Evolutionary conservation across 2,888 invertebrate genomes (phyloP).

Genomic region (Seladonia tumulorum): DNA sequence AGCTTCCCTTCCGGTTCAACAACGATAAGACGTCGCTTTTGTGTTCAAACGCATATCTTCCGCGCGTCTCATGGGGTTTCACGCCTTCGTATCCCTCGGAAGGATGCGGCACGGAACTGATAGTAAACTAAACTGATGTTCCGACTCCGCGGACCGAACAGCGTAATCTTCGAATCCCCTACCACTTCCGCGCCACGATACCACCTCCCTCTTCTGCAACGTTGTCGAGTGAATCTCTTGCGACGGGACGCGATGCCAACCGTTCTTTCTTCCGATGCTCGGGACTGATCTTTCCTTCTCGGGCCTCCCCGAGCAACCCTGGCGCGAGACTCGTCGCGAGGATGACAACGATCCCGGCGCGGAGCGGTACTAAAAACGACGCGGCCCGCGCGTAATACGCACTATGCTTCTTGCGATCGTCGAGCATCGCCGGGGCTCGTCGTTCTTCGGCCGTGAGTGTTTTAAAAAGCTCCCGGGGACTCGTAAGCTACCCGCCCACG

Average conservation of each 20-base stretch:
- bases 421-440: conserved; percentile 46
- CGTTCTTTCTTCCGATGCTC: background rate
- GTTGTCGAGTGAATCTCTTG: conserved; percentile 39
- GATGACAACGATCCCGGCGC: background rate
- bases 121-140: conserved; percentile 75
- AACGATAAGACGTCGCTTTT: background rate
- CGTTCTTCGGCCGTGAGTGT: conserved; percentile 31
- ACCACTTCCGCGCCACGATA: conserved; percentile 69
- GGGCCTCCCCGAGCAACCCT: background rate
- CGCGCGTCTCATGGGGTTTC: background rate
- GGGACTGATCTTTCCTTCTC: background rate
- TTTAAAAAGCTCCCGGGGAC: conserved; percentile 22
- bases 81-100: conserved; percentile 19
- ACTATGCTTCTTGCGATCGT: conserved; percentile 16
- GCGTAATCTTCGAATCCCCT: conserved; percentile 78
- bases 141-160: conserved; percentile 70
- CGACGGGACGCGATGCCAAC: background rate
- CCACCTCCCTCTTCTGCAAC: conserved; percentile 31
- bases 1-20: background rate
- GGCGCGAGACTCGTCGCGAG: background rate
- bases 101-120: conserved; percentile 60
- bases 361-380: background rate
- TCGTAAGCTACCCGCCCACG: background rate
- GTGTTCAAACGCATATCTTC: background rate
- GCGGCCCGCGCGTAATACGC: background rate